phyloP scores from a whole-genome alignment of 37 sponge, comb jelly and placozoan species.

The Bolinopsis microptera region DNA sequence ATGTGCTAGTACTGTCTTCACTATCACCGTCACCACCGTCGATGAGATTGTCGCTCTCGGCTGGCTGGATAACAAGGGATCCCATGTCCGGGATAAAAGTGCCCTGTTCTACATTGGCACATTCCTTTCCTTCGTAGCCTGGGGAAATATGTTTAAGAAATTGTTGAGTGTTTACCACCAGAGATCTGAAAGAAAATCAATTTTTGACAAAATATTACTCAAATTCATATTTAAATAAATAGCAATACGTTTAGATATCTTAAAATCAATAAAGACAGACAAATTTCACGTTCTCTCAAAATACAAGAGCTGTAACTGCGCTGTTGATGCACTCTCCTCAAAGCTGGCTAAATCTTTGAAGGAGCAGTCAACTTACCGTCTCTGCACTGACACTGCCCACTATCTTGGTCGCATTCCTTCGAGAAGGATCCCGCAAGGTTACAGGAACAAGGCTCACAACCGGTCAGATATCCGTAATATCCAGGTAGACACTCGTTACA shows the following conservation, averaged over 20 bases:
- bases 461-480: conserved; percentile 30
- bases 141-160: too few species aligned
- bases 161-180: too few species aligned
- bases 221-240: too few species aligned
- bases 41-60: neutral
- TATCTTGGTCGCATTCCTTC: conserved; percentile 31
- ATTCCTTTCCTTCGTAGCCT: neutral
- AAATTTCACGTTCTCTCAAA: too few species aligned
- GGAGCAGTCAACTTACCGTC: neutral
- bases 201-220: too few species aligned
- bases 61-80: neutral
- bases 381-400: conserved; percentile 31
- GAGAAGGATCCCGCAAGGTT: conserved; percentile 33
- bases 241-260: too few species aligned
- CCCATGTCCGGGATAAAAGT: conserved; percentile 17
- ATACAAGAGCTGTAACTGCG: too few species aligned
- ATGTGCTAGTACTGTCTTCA: neutral
- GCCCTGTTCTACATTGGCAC: conserved; percentile 10
- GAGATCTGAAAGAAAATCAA: too few species aligned
- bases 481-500: conserved; percentile 66
- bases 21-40: neutral
- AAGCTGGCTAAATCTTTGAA: too few species aligned
- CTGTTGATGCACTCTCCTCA: too few species aligned
- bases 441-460: conserved; percentile 21
- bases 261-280: too few species aligned